phyloP scores from a whole-genome alignment of 2,888 invertebrate species.

The Scaptomyza polygonia region DNA sequence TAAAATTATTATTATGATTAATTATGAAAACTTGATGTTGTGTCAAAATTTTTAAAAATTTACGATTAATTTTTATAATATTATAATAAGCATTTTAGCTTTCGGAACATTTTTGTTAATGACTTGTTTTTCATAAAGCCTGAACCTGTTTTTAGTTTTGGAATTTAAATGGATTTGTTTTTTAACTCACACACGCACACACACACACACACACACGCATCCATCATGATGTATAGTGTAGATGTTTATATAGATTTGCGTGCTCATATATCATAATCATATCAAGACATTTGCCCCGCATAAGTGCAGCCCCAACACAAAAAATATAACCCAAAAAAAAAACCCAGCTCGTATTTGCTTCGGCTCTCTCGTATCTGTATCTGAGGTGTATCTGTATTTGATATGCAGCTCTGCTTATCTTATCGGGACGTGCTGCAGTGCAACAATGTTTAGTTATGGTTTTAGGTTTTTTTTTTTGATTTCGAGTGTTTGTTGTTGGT shows the following conservation, averaged over 20 bases:
- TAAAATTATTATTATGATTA: not conserved
- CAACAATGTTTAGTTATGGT: slow-evolving; percentile 52
- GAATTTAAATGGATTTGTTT: not conserved
- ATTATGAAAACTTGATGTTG: not conserved
- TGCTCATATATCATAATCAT: slow-evolving; percentile 71
- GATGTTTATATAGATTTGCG: slow-evolving; percentile 71
- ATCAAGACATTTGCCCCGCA: slow-evolving; percentile 49
- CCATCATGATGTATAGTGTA: slow-evolving; percentile 57
- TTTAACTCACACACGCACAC: slow-evolving; percentile 9
- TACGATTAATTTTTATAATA: too few species aligned
- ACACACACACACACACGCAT: slow-evolving; percentile 46
- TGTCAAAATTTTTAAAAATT: too few species aligned
- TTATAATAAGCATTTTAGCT: not conserved
- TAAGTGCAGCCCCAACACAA: slow-evolving; percentile 12
- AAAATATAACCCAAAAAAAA: slow-evolving; percentile 10
- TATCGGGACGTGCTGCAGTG: slow-evolving; percentile 66
- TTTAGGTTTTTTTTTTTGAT: slow-evolving; percentile 12
- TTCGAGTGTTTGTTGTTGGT: slow-evolving; percentile 10
- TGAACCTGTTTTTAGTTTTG: slow-evolving; percentile 13
- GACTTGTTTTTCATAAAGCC: not conserved
- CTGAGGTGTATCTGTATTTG: slow-evolving; percentile 28
- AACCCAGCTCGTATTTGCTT: slow-evolving; percentile 33
- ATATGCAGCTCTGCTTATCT: slow-evolving; percentile 65
- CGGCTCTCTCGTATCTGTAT: slow-evolving; percentile 8
- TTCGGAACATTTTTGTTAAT: not conserved